Base-by-base conservation (phyloP, 2,888 invertebrate genomes). In the Drosophila multiciliata region DNA sequence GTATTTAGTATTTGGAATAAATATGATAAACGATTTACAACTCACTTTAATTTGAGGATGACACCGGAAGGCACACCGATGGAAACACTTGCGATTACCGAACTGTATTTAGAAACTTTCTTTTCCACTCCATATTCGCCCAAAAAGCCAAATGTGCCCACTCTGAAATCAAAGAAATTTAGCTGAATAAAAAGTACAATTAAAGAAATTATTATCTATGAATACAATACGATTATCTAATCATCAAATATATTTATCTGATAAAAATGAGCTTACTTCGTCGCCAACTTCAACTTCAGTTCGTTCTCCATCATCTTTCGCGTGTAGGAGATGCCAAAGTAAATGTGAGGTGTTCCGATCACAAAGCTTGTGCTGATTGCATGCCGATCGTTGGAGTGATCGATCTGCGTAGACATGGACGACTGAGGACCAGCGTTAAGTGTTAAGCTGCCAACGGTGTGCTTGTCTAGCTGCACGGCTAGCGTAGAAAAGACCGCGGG, bases 81-180 rank as follows among this genome's bases (percentile, higher is more conserved):
- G 73, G 96, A 95, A 45, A 99, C 96, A 0, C 97, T 95, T 1
- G 98, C 98, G 0, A 97, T 96, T 2, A 99, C 94, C 49, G 96
- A 96, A 91, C 97, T 98, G 90, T 98, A 97, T 92, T 97, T 96
- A 0, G 98, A 98, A 35, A 99, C 95, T 92, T 97, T 98, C 89
- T 98, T 98, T 91, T 99, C 98, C 1, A 97, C 96, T 0, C 98
- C 98, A 91, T 98, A 99, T 91, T 99, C 98, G 0, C 98, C 94
- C 65, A 97, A 94, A 4, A 96, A 96, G 8, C 98, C 98, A 92
- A 98, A 97, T 0, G 97, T 97, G 17, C 98, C 98, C 52, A 95
- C 94, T 92, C 97, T 97, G 91, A n/a, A 92, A 92, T 68, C 69
- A n/a, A 35, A 11, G 59, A 29, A 12, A 15, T 23, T 55, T 45